Conservation (phyloP, 2,888 invertebrate genomes). For the Keiferia lycopersicella region DNA sequence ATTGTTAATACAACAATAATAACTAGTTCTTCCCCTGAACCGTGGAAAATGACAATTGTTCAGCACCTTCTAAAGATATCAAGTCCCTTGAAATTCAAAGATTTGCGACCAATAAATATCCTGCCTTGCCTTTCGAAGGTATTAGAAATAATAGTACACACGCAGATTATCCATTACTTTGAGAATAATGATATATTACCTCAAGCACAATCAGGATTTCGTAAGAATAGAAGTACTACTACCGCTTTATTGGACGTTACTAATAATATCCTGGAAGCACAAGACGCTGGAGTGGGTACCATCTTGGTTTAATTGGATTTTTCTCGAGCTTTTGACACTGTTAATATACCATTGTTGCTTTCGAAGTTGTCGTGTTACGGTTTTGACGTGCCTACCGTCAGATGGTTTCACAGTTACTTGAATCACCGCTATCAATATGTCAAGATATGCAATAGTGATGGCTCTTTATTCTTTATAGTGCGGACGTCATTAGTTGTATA, state of each 20-base stretch:
- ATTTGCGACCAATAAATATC: slow-evolving; percentile 1
- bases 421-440: too few relatives aligned
- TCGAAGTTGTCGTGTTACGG: too few relatives aligned
- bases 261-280: slow-evolving; percentile 13
- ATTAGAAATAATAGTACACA: neutral
- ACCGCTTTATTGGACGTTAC: neutral
- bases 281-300: neutral
- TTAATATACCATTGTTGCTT: too few relatives aligned
- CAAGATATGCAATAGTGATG: too few relatives aligned
- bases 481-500: neutral
- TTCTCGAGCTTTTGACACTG: too few relatives aligned
- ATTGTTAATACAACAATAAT: slow-evolving; percentile 4
- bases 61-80: neutral
- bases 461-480: slow-evolving; percentile 11
- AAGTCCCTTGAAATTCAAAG: neutral
- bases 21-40: neutral
- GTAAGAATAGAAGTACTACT: slow-evolving; percentile 3
- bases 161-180: neutral
- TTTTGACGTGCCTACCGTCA: too few relatives aligned
- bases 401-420: too few relatives aligned
- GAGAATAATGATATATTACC: neutral
- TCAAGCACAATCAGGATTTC: neutral
- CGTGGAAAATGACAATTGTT: slow-evolving; percentile 2
- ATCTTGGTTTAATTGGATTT: too few relatives aligned
- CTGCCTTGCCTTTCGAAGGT: neutral